Base-by-base conservation (phyloP, 2,797 vertebrate genomes). In the Myotis planiceps region DNA sequence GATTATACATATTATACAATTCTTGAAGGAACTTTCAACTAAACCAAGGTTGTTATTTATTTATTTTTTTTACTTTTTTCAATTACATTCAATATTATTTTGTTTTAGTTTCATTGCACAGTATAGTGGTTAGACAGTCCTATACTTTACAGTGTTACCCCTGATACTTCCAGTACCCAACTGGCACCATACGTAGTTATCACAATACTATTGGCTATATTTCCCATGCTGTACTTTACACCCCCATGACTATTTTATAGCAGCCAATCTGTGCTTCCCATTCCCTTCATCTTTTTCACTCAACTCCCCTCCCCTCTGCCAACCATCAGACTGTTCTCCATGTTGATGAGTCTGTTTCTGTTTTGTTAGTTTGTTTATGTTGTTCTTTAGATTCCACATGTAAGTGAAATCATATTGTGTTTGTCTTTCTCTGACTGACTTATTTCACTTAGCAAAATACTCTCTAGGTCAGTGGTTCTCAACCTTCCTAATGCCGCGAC, bases 11-110 rank as follows among this genome's bases (percentile, higher is more conserved):
- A 29, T 51, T 34, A 32, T 49, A 39, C 12, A 82, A 68, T 60
- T 47, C 19, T 88, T 91, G 45, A 96, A 76, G 25, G 4, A 83
- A 19, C 15, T 91, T 80, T 34, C 15, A 84, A 81, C 84, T 89
- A 65, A 76, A 51, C 10, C 21, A 55, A 63, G 39, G 15, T 74
- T 74, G 27, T 72, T 45, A 45, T 45, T 72, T 37, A 6, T 37
- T 72, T 29, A n/a, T 45, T 47, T 72, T 72, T 72, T 45, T 29
- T 9, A 9, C 53, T 10, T 9, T 18, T n/a, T 47, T n/a, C 27
- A 74, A 45, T 74, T 19, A n/a, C 71, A 74, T 47, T 74, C 71
- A n/a, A 74, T 19, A 47, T 47, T 47, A 47, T 74, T 47, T 74
- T 47, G 16, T 47, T 47, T 74, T 47, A n/a, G 71, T 74, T 74